phyloP scores from a whole-genome alignment of 2,797 vertebrate species.

The Macroramphosus scolopax region DNA sequence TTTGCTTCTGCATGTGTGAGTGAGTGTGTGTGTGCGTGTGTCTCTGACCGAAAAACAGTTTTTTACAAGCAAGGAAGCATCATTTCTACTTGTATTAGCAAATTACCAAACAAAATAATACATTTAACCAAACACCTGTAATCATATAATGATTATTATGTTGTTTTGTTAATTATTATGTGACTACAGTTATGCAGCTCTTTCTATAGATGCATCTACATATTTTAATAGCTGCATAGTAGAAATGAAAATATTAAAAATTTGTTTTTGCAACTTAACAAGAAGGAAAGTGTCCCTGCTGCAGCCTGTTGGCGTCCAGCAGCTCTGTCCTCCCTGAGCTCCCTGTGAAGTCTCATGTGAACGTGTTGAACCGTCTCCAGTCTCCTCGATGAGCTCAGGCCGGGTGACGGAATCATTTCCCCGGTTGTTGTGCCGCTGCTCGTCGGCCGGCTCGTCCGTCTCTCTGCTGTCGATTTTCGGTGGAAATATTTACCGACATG shows the following conservation, averaged over 20 bases:
- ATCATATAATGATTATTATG: neutral
- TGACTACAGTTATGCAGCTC: too few relatives aligned
- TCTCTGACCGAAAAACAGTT: neutral
- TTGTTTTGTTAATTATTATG: too few relatives aligned
- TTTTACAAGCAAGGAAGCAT: neutral
- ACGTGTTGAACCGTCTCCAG: constrained; percentile 34
- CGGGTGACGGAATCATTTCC: constrained; percentile 52
- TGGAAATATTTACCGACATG: constrained; percentile 75
- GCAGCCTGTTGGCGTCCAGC: too few relatives aligned
- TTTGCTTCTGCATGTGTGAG: too few relatives aligned
- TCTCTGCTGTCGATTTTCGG: constrained; percentile 66
- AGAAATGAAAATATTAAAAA: too few relatives aligned
- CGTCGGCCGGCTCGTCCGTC: constrained; percentile 47
- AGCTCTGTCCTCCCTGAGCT: too few relatives aligned
- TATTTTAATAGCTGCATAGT: too few relatives aligned
- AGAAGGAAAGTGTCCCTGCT: too few relatives aligned
- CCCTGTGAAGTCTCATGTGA: constrained; percentile 37
- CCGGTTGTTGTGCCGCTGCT: constrained; percentile 24
- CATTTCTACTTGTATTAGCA: neutral
- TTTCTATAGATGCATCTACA: too few relatives aligned
- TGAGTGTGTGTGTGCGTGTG: constrained; percentile 1
- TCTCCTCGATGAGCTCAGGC: constrained; percentile 7
- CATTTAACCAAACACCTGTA: neutral
- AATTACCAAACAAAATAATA: too few relatives aligned
- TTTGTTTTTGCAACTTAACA: too few relatives aligned